Base-by-base conservation (phyloP, 1,140 invertebrate species). In the Philotrypesis tridentata region DNA sequence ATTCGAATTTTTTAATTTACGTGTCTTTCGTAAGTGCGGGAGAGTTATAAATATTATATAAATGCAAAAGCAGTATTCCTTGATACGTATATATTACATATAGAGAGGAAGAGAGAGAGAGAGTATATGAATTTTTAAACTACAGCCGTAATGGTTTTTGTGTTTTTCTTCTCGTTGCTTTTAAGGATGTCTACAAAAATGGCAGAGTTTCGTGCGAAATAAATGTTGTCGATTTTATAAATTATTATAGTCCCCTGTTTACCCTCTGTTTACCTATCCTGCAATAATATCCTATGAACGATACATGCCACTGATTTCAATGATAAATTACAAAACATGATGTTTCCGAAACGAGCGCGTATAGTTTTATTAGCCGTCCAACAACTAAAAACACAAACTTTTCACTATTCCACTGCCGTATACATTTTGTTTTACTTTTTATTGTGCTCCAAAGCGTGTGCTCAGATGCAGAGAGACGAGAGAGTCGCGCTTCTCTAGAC, bases 201-300 rank as follows among this genome's bases (percentile, higher is more conserved):
- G 33, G 17, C 23, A 68, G 1, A 67, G 31, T 25, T 65, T 67
- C 60, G 61, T 61, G n/a, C 61, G 29, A 75, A 81, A 75, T 81
- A 81, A 81, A 81, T 75, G 72, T 75, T 75, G 73, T 80, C 79
- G n/a, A 81, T 75, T 67, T 82, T 72, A 5, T 33, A 31, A 60
- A 60, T 65, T 11, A 70, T 29, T 12, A 40, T 63, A 21, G 3
- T 37, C 65, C 31, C 5, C 65, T 65, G 48, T 63, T 65, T 65
- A 55, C 21, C 21, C 14, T n/a, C 17, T n/a, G 7, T 2, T 21
- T n/a, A 55, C 48, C 21, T 55, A 17, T 55, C 6, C 40, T 43
- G 14, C 48, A 2, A 5, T 55, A 21, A 55, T 21, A 21, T 55
- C 48, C 17, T n/a, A n/a, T 55, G 21, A 21, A n/a, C 17, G 21